phyloP scores from a whole-genome alignment of 2,113 vertebrate species.

The Percopsis transmontana region DNA sequence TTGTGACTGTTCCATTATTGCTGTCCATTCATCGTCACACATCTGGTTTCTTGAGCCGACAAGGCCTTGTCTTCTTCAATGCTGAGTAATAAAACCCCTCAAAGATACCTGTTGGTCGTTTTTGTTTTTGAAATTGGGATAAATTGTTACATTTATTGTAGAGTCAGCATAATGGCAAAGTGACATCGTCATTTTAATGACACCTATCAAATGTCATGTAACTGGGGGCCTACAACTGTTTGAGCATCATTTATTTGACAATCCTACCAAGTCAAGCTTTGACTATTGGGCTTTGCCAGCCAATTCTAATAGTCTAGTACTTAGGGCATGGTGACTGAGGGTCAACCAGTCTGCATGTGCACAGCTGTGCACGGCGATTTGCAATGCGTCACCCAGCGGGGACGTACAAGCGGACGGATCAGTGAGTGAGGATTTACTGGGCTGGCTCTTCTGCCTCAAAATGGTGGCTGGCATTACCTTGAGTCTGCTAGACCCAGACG shows the following conservation, averaged over 20 bases:
- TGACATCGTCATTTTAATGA: background rate
- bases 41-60: conserved; percentile 59
- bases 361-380: conserved; percentile 9
- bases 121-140: background rate
- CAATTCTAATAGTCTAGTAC: background rate
- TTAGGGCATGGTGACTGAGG: background rate
- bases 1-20: conserved; percentile 32
- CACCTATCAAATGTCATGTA: too few species aligned
- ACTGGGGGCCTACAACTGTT: background rate
- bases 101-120: background rate
- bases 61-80: conserved; percentile 55
- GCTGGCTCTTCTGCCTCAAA: conserved; percentile 26
- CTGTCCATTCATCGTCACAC: conserved; percentile 26
- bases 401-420: conserved; percentile 41
- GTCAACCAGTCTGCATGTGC: background rate
- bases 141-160: background rate
- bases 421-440: conserved; percentile 50
- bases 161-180: background rate
- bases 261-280: background rate
- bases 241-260: background rate
- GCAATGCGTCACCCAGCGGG: background rate
- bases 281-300: background rate
- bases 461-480: conserved; percentile 50
- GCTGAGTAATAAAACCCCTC: conserved; percentile 60
- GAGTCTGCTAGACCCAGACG: conserved; percentile 36